Conservation (phyloP, 2,797 vertebrate genomes). For the Protonibea diacanthus region DNA sequence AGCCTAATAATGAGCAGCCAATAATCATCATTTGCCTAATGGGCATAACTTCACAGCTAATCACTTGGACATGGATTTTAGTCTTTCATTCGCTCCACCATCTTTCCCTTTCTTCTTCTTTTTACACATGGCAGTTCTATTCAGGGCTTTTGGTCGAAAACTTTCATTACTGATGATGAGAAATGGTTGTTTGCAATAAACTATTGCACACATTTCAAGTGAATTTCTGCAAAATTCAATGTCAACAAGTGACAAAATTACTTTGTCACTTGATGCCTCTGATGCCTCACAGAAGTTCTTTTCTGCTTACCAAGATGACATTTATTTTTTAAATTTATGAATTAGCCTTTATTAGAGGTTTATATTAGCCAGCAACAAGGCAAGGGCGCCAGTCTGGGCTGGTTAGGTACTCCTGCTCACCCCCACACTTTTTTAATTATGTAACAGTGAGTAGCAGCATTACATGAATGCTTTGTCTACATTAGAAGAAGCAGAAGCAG, state of each 20-base stretch:
- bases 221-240: neutral
- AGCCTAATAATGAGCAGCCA: slow-evolving; percentile 76
- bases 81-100: neutral
- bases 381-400: neutral
- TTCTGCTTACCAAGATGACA: neutral
- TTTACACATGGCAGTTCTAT: slow-evolving; percentile 8
- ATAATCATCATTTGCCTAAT: slow-evolving; percentile 79
- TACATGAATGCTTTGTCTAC: slow-evolving; percentile 5
- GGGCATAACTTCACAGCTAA: slow-evolving; percentile 66
- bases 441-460: slow-evolving; percentile 27
- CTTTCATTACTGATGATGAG: neutral
- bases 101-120: slow-evolving; percentile 10
- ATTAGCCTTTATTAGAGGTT: neutral
- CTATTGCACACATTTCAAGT: neutral
- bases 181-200: neutral
- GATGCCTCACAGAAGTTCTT: neutral
- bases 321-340: neutral
- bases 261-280: too few species aligned
- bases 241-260: neutral
- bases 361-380: slow-evolving; percentile 5
- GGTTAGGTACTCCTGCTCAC: neutral
- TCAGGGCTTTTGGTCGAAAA: slow-evolving; percentile 2
- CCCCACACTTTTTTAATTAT: slow-evolving; percentile 18
- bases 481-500: neutral
- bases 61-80: slow-evolving; percentile 69